A percentile compares a stretch with the other conserved stretches of the same genome.
Evolutionary conservation across 2,888 invertebrate genomes (phyloP).

Genomic region (Leucoma salicis): DNA sequence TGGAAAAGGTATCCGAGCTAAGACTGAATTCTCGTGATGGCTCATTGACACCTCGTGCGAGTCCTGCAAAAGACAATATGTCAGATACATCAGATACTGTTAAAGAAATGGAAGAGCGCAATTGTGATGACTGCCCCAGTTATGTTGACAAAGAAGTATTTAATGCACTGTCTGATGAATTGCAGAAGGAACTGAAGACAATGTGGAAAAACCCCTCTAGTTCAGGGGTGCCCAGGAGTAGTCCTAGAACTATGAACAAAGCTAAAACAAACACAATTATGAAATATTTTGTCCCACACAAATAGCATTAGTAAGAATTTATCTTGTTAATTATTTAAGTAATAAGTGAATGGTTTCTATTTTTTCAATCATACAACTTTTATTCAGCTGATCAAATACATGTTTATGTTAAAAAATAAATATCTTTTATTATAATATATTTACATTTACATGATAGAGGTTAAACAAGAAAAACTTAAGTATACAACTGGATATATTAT

Average conservation of each 20-base stretch:
- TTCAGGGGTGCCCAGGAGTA: constrained; percentile 64
- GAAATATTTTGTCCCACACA: constrained; percentile 86
- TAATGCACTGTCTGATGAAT: constrained; percentile 85
- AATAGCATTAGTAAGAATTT: constrained; percentile 82
- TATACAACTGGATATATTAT: constrained; percentile 71
- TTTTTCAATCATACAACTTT: constrained; percentile 81
- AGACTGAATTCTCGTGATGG: constrained; percentile 71
- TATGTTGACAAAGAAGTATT: constrained; percentile 87
- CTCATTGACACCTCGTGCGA: constrained; percentile 70
- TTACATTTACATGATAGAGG: constrained; percentile 25
- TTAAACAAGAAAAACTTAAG: constrained; percentile 40
- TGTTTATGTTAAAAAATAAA: constrained; percentile 73
- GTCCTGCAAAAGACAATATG: constrained; percentile 69
- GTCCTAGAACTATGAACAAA: constrained; percentile 77
- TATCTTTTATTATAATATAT: constrained; percentile 40
- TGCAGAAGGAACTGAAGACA: constrained; percentile 88
- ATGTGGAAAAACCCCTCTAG: constrained; percentile 83
- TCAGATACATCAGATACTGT: constrained; percentile 68
- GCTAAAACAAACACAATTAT: constrained; percentile 84
- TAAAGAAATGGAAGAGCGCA: constrained; percentile 64
- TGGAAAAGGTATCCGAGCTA: constrained; percentile 79
- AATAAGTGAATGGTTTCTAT: constrained; percentile 82
- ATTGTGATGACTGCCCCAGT: constrained; percentile 83
- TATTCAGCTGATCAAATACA: constrained; percentile 81
- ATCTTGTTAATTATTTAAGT: constrained; percentile 77